Base-by-base conservation (phyloP, 2,888 invertebrate genomes). In the Euproctis similis region DNA sequence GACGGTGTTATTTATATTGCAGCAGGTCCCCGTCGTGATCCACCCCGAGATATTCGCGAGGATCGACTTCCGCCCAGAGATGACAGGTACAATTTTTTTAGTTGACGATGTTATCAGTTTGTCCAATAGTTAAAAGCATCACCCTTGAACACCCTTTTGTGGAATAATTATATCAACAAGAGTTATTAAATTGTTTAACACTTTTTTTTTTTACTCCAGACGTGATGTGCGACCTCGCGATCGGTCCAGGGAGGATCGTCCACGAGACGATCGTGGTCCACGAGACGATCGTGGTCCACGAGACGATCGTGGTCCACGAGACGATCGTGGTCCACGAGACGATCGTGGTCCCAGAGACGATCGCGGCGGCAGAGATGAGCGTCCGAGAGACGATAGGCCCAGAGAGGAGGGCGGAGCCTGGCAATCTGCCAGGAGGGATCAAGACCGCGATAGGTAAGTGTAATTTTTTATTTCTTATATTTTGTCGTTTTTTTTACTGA, bases 331-430 rank as follows among this genome's bases (percentile, higher is more conserved):
- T 9, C 23, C 23, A 2, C 6, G 12, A 3, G 46, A 4, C 39
- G 42, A 6, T 34, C 42, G 24, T 17, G 23, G 19, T 34, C 49
- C 19, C 14, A 26, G 11, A 42, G 36, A 24, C 16, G 33, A 42
- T 1, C 44, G 41, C 7, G 29, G 45, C 1, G 3, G 0, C 20
- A 33, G 38, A 28, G 39, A 35, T 9, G 38, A 38, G 1, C 24
- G 28, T 1, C 20, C 31, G 24, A 10, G 46, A 28, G 22, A 36
- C 40, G 46, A 61, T 2, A 34, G 53, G 0, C 39, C 46, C 0
- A 47, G 62, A 8, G 70, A 65, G n/a, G 60, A 59, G 0, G 64
- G 63, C 4, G 73, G 42, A 4, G 73, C 41, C n/a, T 76, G 76
- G 76, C 56, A 76, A 4, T 55, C 69, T 0, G 41, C 52, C 3